phyloP scores from a whole-genome alignment of 2,888 invertebrate species.

The Prenolepis imparis region DNA sequence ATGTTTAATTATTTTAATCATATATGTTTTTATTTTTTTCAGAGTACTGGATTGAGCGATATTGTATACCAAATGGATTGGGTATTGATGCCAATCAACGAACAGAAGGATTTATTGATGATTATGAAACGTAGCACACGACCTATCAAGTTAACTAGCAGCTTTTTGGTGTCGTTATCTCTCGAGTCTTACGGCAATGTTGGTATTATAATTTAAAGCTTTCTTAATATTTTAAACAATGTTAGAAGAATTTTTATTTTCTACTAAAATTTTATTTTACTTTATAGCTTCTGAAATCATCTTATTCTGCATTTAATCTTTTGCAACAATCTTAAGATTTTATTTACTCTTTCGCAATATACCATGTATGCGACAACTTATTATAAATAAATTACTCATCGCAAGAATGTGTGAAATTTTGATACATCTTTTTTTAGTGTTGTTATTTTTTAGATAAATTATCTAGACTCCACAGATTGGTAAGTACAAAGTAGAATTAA shows the following conservation, averaged over 20 bases:
- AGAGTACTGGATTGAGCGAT: conserved; percentile 44
- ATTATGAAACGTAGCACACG: conserved; percentile 63
- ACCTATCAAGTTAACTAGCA: conserved; percentile 65
- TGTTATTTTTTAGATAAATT: neutral
- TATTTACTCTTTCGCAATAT: neutral
- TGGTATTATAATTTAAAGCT: conserved; percentile 21
- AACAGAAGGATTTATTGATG: conserved; percentile 58
- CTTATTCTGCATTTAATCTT: conserved; percentile 70
- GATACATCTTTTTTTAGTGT: neutral
- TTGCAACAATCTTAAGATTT: conserved; percentile 55
- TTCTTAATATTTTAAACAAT: neutral
- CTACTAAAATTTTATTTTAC: neutral
- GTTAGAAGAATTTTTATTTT: neutral
- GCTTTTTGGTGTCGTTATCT: conserved; percentile 61
- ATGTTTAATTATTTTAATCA: neutral
- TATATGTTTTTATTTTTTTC: neutral
- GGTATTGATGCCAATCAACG: conserved; percentile 23
- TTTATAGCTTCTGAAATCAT: conserved; percentile 66
- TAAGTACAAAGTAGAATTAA: neutral
- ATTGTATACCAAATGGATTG: conserved; percentile 38
- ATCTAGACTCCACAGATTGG: neutral
- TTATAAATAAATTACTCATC: conserved; percentile 21
- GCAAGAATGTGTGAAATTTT: conserved; percentile 1
- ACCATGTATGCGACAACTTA: neutral
- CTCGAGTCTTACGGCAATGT: conserved; percentile 65